A percentile compares a stretch with the other conserved stretches of the same genome.
Evolutionary conservation across 2,797 vertebrate genomes (phyloP).

Genomic region (Ceyx erithaca): DNA sequence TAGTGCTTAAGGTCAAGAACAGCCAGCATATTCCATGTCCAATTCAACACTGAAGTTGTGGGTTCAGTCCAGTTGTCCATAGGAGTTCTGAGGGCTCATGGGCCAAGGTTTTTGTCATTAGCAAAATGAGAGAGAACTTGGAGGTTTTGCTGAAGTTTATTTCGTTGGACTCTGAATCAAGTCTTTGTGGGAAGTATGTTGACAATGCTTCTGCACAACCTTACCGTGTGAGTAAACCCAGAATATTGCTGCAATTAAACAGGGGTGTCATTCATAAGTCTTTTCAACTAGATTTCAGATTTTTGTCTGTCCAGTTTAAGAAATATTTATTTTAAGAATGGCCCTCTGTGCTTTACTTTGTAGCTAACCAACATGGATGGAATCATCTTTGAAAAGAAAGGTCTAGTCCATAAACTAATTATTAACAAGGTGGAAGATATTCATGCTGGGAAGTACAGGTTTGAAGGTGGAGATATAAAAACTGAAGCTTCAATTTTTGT

Average conservation of each 20-base stretch:
- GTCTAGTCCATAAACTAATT: constrained; percentile 80
- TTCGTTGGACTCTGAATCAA: background rate
- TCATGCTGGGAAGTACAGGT: constrained; percentile 86
- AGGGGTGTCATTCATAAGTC: background rate
- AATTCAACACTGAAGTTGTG: background rate
- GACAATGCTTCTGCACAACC: background rate
- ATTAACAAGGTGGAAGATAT: constrained; percentile 78
- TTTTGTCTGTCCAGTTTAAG: background rate
- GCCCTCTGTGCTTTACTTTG: background rate
- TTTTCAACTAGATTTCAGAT: background rate
- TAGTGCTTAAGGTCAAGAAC: background rate
- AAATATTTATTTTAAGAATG: background rate
- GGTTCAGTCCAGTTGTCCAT: background rate
- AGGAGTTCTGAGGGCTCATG: background rate
- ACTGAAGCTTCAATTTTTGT: constrained; percentile 84
- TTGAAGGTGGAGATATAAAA: constrained; percentile 85
- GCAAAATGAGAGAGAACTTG: background rate
- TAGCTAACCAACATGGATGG: constrained; percentile 82
- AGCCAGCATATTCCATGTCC: background rate
- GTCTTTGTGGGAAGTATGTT: background rate
- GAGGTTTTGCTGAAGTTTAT: background rate
- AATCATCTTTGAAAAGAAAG: constrained; percentile 80
- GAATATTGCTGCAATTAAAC: background rate
- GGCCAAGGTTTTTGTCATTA: background rate
- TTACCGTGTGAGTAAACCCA: background rate